phyloP scores from a whole-genome alignment of 1,140 invertebrate species.

The Tetragnatha versicolor region DNA sequence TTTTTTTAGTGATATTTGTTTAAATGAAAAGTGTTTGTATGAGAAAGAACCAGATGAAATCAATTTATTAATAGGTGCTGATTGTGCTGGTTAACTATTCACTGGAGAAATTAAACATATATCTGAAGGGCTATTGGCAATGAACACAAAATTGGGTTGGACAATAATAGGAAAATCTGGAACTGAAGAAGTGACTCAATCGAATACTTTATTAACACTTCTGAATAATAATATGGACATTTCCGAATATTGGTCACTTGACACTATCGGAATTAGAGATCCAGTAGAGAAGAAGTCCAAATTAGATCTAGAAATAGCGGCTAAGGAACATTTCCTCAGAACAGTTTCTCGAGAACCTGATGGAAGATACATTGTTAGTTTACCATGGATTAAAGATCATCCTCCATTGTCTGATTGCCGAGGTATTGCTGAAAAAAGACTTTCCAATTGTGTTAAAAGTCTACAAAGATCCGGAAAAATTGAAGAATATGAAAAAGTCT shows the following conservation, averaged over 20 bases:
- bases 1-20: too few species aligned
- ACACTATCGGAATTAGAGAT: not conserved
- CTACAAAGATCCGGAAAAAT: not conserved
- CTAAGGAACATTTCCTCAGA: not conserved
- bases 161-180: not conserved
- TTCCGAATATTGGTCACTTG: not conserved
- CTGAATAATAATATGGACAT: not conserved
- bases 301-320: not conserved
- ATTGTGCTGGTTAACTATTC: not conserved
- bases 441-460: not conserved
- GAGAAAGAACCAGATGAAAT: too few species aligned
- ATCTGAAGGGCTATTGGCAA: not conserved
- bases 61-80: too few species aligned
- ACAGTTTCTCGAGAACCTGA: not conserved
- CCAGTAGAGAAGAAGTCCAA: not conserved
- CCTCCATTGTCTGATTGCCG: not conserved
- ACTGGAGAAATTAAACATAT: not conserved
- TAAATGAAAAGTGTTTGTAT: too few species aligned
- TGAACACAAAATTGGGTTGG: not conserved
- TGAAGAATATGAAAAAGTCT: slow-evolving; percentile 6
- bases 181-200: not conserved
- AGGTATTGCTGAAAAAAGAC: slow-evolving; percentile 16
- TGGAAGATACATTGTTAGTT: not conserved
- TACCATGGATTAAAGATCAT: not conserved
- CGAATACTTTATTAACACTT: not conserved